phyloP scores from a whole-genome alignment of 2,797 vertebrate genomes.

The Hylomyscus alleni region DNA sequence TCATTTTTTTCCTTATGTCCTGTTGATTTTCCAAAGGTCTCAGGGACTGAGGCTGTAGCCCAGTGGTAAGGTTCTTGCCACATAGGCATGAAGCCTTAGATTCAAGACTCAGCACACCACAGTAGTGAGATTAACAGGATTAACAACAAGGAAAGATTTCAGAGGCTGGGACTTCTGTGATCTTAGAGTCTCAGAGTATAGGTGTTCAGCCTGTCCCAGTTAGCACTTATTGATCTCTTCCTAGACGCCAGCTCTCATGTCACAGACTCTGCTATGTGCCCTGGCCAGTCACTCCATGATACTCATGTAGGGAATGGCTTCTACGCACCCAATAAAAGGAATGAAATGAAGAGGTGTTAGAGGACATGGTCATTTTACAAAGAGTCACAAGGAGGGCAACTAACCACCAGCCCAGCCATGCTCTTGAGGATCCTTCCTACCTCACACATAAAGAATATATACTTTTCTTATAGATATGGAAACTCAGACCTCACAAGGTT shows the following conservation, averaged over 20 bases:
- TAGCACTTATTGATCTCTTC: background rate
- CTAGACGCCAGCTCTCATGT: no score
- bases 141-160: background rate
- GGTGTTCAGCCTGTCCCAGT: background rate
- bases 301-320: rapidly evolving
- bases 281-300: background rate
- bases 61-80: background rate
- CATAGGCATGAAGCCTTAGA: background rate
- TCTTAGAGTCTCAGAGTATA: no score
- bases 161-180: background rate
- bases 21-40: background rate
- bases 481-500: background rate
- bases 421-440: rapidly evolving
- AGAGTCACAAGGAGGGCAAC: rapidly evolving
- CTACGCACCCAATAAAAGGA: background rate
- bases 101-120: background rate
- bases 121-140: background rate
- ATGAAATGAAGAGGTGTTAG: rapidly evolving
- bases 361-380: background rate
- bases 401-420: rapidly evolving
- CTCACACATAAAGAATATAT: background rate
- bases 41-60: background rate
- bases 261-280: background rate
- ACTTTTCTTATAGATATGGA: background rate
- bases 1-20: background rate